Base-by-base conservation (phyloP, 2,797 vertebrate species). In the Spizella passerina region DNA sequence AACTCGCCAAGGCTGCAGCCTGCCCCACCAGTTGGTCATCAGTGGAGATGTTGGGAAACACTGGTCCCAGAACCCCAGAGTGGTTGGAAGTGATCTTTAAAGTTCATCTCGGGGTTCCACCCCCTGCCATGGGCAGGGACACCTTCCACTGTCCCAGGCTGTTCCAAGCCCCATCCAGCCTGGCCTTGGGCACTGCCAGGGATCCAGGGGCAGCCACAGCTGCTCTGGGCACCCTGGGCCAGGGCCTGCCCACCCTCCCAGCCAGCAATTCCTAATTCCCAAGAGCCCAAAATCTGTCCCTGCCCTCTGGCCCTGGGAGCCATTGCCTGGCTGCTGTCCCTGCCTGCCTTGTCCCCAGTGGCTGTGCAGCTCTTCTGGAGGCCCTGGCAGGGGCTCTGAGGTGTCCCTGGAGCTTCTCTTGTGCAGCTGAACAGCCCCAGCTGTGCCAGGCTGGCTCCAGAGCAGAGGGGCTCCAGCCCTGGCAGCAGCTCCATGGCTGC, bases 91-190 rank as follows among this genome's bases (percentile, higher is more conserved):
- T 1, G 1, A 30, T 30, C 7, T 52, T 32, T 39, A 39, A 72
- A 59, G 11, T 1, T 3, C 11, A 10, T 50, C 7, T 11, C 4
- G n/a, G n/a, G n/a, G 3, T 34, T 26, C 34, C 9, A 26, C 3
- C 6, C 14, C 0, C 14, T 59, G 22, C n/a, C 9, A 6, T 6
- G 27, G 6, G 4, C 36, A n/a, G 13, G 16, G 44, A 24, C 38
- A 38, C 1, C 12, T 63, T 5, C 18, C 34, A 15, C 7, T 7
- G n/a, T n/a, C n/a, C n/a, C n/a, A n/a, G n/a, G n/a, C n/a, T n/a
- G n/a, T n/a, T n/a, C n/a, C n/a, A n/a, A n/a, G n/a, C n/a, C n/a
- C n/a, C n/a, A n/a, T n/a, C n/a, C n/a, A n/a, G n/a, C n/a, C n/a
- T n/a, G n/a, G n/a, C n/a, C n/a, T n/a, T n/a, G n/a, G n/a, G n/a